Evolutionary conservation across 2,797 vertebrate genomes (phyloP).

Genomic region (Neosilurus mollespiculum): DNA sequence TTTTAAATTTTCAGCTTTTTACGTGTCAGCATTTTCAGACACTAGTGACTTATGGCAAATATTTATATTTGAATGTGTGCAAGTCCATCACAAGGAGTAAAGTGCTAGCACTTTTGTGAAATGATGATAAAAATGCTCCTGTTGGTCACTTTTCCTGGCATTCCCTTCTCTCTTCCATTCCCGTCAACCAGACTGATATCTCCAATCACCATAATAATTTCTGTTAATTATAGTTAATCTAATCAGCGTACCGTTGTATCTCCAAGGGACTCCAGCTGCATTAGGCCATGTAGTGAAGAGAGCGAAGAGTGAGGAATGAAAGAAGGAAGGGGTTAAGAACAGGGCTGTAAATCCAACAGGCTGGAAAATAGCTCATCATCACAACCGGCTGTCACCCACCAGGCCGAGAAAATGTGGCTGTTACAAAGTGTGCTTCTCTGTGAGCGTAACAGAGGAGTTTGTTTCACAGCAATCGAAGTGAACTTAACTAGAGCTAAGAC

Average conservation of each 20-base stretch:
- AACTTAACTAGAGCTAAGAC: conserved; percentile 1
- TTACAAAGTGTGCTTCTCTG: not conserved
- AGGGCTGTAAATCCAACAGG: conserved; percentile 41
- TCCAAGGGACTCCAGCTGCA: conserved; percentile 31
- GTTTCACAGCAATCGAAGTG: conserved; percentile 3
- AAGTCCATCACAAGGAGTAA: not conserved
- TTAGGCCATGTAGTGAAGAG: conserved; percentile 13
- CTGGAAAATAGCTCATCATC: conserved; percentile 52
- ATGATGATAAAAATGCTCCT: not conserved
- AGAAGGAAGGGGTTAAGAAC: not conserved
- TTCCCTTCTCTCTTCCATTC: conserved; percentile 18
- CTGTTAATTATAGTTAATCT: conserved; percentile 43
- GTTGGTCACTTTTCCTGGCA: conserved; percentile 19
- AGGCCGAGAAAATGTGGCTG: conserved; percentile 37
- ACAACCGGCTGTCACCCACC: conserved; percentile 24
- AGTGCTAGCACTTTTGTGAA: not conserved
- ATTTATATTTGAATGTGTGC: not conserved
- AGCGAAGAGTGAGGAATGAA: not conserved
- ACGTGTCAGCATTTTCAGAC: not conserved
- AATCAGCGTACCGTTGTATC: conserved; percentile 46
- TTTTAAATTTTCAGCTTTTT: not conserved
- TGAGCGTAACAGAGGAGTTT: conserved; percentile 1
- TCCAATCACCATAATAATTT: conserved; percentile 29
- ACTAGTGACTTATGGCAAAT: not conserved
- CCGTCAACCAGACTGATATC: conserved; percentile 31